Evolutionary conservation across 2,888 invertebrate species (phyloP).

Genomic region (Melieria crassipennis): DNA sequence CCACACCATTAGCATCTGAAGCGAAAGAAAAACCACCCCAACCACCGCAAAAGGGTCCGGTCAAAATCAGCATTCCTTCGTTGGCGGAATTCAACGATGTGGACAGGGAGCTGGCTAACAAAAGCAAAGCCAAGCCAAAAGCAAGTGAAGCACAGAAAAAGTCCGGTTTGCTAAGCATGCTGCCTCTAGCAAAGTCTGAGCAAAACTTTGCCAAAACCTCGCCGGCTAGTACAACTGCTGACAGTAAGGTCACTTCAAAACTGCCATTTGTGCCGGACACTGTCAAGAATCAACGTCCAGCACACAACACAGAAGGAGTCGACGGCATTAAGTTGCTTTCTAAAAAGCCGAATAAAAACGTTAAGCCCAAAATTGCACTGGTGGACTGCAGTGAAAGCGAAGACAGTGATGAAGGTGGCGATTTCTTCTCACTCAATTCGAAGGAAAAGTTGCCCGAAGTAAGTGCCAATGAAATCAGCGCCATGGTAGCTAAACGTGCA

Average conservation of each 20-base stretch:
- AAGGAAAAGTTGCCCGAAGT: conserved; percentile 67
- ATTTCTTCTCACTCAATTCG: conserved; percentile 64
- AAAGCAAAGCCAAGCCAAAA: conserved; percentile 40
- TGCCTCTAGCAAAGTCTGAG: conserved; percentile 73
- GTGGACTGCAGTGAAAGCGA: conserved; percentile 66
- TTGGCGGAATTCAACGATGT: conserved; percentile 68
- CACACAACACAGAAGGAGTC: conserved; percentile 60
- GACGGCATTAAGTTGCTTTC: conserved; percentile 40
- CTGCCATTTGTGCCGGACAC: conserved; percentile 64
- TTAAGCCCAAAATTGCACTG: conserved; percentile 53
- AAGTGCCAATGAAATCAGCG: conserved; percentile 65
- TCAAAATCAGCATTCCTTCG: conserved; percentile 76
- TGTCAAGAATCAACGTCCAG: conserved; percentile 60
- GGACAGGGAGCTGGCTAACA: conserved; percentile 51
- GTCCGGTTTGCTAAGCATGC: conserved; percentile 72
- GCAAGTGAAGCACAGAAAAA: conserved; percentile 37
- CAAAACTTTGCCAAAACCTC: conserved; percentile 50
- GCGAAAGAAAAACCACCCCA: conserved; percentile 48
- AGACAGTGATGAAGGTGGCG: conserved; percentile 60
- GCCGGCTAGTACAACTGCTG: not conserved
- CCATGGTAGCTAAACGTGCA: conserved; percentile 60
- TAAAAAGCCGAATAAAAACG: conserved; percentile 39
- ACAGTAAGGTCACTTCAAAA: not conserved
- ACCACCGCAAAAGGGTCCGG: conserved; percentile 62
- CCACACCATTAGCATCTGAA: conserved; percentile 50